phyloP scores from a whole-genome alignment of 2,888 invertebrate species.

The Nephrotoma appendiculata region DNA sequence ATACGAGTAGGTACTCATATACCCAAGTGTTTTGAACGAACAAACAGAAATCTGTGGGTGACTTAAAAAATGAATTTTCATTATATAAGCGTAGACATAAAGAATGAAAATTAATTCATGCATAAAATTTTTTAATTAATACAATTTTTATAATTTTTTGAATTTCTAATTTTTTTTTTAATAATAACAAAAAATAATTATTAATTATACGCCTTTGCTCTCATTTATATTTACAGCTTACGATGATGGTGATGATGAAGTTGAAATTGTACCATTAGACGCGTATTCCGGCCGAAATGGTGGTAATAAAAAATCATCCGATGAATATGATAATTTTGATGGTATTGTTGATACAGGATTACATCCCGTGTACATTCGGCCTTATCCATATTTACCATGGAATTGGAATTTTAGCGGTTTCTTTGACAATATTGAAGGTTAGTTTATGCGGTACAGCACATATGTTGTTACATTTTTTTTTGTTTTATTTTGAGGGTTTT shows the following conservation, averaged over 20 bases:
- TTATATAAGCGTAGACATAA: neutral
- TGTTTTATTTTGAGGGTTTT: neutral
- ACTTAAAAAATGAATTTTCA: neutral
- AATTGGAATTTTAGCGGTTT: neutral
- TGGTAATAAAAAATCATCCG: neutral
- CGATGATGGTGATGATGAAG: neutral
- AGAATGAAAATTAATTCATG: neutral
- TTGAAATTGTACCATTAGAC: neutral
- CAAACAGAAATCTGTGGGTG: neutral
- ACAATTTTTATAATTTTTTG: neutral
- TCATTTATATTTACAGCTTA: neutral
- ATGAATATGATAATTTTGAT: neutral
- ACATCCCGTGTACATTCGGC: neutral
- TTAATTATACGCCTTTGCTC: neutral
- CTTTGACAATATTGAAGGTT: neutral
- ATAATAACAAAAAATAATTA: neutral
- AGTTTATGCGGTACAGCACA: neutral
- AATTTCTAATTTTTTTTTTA: neutral
- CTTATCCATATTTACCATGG: neutral
- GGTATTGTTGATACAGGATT: neutral
- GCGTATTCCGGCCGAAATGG: neutral
- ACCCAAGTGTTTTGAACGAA: neutral
- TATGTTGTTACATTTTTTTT: neutral
- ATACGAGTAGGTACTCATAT: neutral
- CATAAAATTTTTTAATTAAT: neutral